These are phyloP conservation scores for Hermatobates lingyangjiaoensis DNA, from an alignment of 1,140 invertebrate species.

Conservation along the genomic window DNA sequence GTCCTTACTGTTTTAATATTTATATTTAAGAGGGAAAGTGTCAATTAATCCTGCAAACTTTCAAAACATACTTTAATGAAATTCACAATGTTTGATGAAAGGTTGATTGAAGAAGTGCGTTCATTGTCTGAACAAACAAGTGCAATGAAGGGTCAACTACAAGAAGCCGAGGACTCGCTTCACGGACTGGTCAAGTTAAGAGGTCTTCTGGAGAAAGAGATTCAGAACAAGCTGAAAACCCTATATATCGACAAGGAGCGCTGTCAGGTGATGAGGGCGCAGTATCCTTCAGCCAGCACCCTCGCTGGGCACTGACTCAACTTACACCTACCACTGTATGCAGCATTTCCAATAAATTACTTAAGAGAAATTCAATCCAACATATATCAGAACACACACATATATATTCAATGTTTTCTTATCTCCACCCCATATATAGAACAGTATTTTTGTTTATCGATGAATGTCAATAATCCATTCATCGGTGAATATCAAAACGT, in stretches of 20 bases:
- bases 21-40: no score
- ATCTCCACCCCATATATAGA: no score
- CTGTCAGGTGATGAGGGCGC: slow-evolving; percentile 24
- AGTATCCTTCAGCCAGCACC: slow-evolving; percentile 15
- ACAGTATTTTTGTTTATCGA: no score
- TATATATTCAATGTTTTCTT: no score
- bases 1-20: neutral
- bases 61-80: no score
- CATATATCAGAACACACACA: no score
- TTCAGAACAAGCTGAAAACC: slow-evolving; percentile 48
- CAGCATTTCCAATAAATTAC: no score
- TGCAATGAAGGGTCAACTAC: slow-evolving; percentile 34
- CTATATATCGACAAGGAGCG: slow-evolving; percentile 46
- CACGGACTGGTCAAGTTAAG: slow-evolving; percentile 36
- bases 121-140: slow-evolving; percentile 41
- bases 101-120: slow-evolving; percentile 52
- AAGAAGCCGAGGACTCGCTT: slow-evolving; percentile 36
- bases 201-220: slow-evolving; percentile 43
- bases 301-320: slow-evolving; percentile 14
- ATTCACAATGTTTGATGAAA: slow-evolving; percentile 17
- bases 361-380: no score
- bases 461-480: no score
- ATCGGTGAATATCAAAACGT: no score
- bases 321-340: no score
- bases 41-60: neutral